Evolutionary conservation across 2,888 invertebrate genomes (phyloP), one percentile per base, ranked within the genome.

Genomic region (Brachypalpus laphriformis): DNA sequence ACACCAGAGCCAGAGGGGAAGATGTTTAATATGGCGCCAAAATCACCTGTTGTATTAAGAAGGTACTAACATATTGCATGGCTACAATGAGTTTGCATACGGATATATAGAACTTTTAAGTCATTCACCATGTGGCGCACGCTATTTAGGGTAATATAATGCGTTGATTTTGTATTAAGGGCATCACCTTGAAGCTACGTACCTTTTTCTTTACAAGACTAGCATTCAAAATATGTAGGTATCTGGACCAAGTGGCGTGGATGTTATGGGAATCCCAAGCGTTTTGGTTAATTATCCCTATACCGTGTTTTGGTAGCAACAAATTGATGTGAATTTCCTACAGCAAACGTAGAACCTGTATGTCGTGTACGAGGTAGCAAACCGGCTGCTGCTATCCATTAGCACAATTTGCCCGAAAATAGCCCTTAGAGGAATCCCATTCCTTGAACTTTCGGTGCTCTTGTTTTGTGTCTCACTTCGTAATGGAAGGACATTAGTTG

Each of bases 11-110:
- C 18, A 47, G 56, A n/a, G 61, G 42, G 25, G 54, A 54, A 61
- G 72, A 61, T 74, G 72, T 51, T 61, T 74, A 63, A 63, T 74
- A 74, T 74, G 59, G 47, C 71, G 16, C 34, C 45, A 42, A 56
- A 72, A 61, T 61, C 72, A 72, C 72, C 72, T 72, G 72, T 72
- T 61, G 49, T 71, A 59, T 59, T 37, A 59, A 49, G 49, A 59
- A 49, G 49, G 71, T 59, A 59, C 59, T 71, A 49, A 71, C 37
- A 59, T 47, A 71, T 71, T 59, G 47, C 28, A n/a, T 49, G 45
- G n/a, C 22, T 34, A 18, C 18, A 45, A 22, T 34, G 20, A 42
- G 42, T 7, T 42, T 40, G 40, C 3, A n/a, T n/a, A n/a, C 25
- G 3, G 2, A 25, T 25, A 34, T 3, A 18, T 45, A 45, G 2